Evolutionary conservation across 2,888 invertebrate species (phyloP).

Genomic region (Drosophila vallismaia): DNA sequence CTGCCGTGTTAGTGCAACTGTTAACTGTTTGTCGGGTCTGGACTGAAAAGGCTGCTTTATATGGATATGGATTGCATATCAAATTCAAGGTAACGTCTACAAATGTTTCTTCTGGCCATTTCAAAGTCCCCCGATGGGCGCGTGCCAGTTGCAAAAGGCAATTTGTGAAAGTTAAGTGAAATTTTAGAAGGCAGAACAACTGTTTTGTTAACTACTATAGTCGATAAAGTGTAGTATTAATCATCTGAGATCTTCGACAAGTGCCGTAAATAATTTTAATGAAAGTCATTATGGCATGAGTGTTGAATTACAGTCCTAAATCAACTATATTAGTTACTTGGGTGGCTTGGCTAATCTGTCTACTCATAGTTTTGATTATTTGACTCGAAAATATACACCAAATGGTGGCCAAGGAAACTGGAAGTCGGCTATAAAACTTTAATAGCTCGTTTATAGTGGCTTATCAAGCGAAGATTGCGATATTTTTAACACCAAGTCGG

Average conservation of each 20-base stretch:
- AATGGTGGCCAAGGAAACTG: constrained; percentile 21
- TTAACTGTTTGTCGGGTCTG: constrained; percentile 62
- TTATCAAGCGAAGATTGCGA: constrained; percentile 42
- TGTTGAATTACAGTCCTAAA: constrained; percentile 18
- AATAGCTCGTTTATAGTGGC: constrained; percentile 29
- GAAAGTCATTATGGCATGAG: constrained; percentile 24
- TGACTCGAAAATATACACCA: background rate
- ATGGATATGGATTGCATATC: constrained; percentile 39
- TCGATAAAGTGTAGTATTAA: background rate
- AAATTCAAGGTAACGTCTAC: constrained; percentile 58
- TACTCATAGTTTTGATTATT: constrained; percentile 12
- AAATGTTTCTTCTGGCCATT: constrained; percentile 10
- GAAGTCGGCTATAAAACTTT: constrained; percentile 29
- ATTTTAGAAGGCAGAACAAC: constrained; percentile 19
- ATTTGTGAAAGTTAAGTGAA: constrained; percentile 22
- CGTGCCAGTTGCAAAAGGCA: constrained; percentile 36
- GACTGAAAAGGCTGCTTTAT: constrained; percentile 16
- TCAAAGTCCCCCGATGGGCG: constrained; percentile 34
- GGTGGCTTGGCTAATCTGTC: constrained; percentile 9
- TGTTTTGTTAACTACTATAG: constrained; percentile 4
- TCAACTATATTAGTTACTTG: constrained; percentile 13
- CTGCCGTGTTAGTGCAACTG: constrained; percentile 50
- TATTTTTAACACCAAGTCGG: constrained; percentile 25
- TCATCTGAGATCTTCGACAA: background rate
- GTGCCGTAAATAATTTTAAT: constrained; percentile 11